Evolutionary conservation across 2,888 invertebrate species (phyloP).

Genomic region (Polyommatus icarus): DNA sequence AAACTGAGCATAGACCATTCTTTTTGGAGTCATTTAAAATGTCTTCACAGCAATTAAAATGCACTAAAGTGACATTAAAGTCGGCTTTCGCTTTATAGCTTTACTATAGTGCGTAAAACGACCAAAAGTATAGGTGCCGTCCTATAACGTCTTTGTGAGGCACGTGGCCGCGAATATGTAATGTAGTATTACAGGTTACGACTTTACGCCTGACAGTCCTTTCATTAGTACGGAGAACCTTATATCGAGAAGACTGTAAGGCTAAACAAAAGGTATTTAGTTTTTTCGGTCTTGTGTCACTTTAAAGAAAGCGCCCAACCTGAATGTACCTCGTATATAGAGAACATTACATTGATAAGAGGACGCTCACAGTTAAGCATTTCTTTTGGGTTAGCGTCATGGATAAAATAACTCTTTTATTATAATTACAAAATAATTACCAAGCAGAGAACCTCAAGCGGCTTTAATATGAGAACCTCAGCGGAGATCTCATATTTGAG

Average conservation of each 20-base stretch:
- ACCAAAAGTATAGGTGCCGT: slow-evolving; percentile 61
- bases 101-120: slow-evolving; percentile 21
- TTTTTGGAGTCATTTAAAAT: slow-evolving; percentile 2
- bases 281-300: not conserved
- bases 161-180: slow-evolving; percentile 78
- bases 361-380: not conserved
- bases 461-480: no score
- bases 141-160: slow-evolving; percentile 66
- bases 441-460: no score
- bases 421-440: no score
- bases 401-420: not conserved
- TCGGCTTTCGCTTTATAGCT: slow-evolving; percentile 19
- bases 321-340: not conserved
- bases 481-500: no score
- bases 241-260: slow-evolving; percentile 51
- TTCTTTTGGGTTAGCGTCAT: not conserved
- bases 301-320: not conserved
- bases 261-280: not conserved
- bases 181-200: slow-evolving; percentile 74
- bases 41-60: slow-evolving; percentile 13
- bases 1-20: not conserved
- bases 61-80: slow-evolving; percentile 4
- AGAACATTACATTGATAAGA: not conserved
- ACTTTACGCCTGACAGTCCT: slow-evolving; percentile 78
- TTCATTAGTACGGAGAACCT: slow-evolving; percentile 73